Conservation (phyloP, 2,797 vertebrate genomes). For the Erethizon dorsatum region DNA sequence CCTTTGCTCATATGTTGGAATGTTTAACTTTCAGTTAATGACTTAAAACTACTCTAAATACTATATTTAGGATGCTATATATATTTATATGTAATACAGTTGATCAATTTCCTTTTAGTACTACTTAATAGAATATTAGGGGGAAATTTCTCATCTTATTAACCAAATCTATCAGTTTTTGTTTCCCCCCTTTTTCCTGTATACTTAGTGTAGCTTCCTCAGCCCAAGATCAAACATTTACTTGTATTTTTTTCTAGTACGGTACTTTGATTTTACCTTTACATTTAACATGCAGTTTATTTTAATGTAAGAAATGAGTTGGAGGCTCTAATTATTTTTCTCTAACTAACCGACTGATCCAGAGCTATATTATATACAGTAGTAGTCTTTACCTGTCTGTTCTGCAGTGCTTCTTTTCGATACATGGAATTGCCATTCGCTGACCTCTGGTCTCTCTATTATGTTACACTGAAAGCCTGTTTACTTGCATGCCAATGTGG, state of each 20-base stretch:
- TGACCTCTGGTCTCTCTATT: background rate
- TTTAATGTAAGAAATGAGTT: slow-evolving; percentile 16
- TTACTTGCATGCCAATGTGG: background rate
- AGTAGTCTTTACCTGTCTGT: background rate
- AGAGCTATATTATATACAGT: background rate
- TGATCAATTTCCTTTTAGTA: slow-evolving; percentile 18
- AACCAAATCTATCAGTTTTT: slow-evolving; percentile 28
- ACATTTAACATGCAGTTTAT: slow-evolving; percentile 4
- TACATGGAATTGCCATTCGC: accelerated
- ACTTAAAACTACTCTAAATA: slow-evolving; percentile 23
- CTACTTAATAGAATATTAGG: background rate
- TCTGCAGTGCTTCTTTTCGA: background rate
- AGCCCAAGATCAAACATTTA: background rate
- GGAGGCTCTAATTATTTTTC: no score
- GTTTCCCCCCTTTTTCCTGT: background rate
- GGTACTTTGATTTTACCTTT: slow-evolving; percentile 40
- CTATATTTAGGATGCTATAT: background rate
- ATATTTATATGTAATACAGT: background rate
- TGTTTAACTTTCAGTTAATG: slow-evolving; percentile 22
- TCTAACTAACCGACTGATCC: background rate
- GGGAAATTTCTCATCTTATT: slow-evolving; percentile 6
- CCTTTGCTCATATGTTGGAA: slow-evolving; percentile 10
- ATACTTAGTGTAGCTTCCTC: background rate
- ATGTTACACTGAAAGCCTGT: background rate
- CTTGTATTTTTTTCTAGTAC: background rate